Conservation (phyloP, 1,140 invertebrate species). For the Cecropterus lyciades region DNA sequence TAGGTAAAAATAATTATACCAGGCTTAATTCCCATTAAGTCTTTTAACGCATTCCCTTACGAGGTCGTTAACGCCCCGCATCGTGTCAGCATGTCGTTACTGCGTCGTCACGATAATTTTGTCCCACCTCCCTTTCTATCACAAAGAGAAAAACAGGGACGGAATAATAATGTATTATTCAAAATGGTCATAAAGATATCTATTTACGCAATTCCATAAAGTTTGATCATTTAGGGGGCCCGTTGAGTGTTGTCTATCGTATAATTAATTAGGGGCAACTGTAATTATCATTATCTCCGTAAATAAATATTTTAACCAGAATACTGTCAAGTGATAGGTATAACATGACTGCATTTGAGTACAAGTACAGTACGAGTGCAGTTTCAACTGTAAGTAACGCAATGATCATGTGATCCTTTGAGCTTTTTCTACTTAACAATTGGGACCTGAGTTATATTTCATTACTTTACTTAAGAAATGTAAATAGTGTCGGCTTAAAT, state of each 20-base stretch:
- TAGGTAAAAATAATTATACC: slow-evolving; percentile 52
- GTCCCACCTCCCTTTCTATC: slow-evolving; percentile 39
- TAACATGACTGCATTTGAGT: background rate
- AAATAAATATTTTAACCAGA: slow-evolving; percentile 1
- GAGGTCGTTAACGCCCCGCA: slow-evolving; percentile 40
- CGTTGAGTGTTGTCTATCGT: slow-evolving; percentile 20
- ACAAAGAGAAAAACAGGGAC: slow-evolving; percentile 30
- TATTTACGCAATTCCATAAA: slow-evolving; percentile 52
- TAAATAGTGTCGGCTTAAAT: too few species aligned
- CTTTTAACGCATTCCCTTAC: slow-evolving; percentile 53
- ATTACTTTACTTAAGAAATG: too few species aligned
- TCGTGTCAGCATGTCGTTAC: slow-evolving; percentile 38
- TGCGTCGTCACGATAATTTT: slow-evolving; percentile 46
- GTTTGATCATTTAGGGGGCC: slow-evolving; percentile 17
- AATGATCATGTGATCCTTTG: too few species aligned
- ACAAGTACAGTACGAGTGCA: too few species aligned
- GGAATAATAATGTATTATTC: slow-evolving; percentile 35
- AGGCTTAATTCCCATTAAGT: slow-evolving; percentile 47
- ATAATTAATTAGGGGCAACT: slow-evolving; percentile 19
- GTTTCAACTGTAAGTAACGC: too few species aligned
- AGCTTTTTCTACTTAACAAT: too few species aligned
- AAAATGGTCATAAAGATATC: slow-evolving; percentile 54
- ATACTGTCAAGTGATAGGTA: background rate
- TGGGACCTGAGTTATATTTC: too few species aligned
- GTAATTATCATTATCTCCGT: slow-evolving; percentile 9